phyloP scores from a whole-genome alignment of 2,888 invertebrate genomes.

The Drosophila formosana region DNA sequence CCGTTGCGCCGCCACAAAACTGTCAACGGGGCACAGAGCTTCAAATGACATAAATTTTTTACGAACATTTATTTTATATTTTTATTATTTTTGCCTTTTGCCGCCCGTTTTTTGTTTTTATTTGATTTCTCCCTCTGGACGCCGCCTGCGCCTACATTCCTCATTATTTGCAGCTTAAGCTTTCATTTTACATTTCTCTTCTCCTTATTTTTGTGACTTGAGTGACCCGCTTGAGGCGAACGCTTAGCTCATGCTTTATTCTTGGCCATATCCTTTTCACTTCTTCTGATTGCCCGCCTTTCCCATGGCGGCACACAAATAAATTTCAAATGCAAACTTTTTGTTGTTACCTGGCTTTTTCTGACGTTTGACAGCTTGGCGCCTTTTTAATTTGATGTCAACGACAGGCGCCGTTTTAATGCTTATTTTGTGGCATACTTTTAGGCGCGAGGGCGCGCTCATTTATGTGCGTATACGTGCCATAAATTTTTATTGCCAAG shows the following conservation, averaged over 20 bases:
- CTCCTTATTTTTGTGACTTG: constrained; percentile 14
- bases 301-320: constrained; percentile 27
- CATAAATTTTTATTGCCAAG: constrained; percentile 67
- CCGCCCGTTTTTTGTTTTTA: constrained; percentile 32
- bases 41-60: constrained; percentile 63
- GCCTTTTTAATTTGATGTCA: constrained; percentile 69
- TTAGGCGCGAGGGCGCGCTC: constrained; percentile 28
- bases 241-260: constrained; percentile 44
- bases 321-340: constrained; percentile 53
- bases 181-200: constrained; percentile 42
- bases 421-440: constrained; percentile 64
- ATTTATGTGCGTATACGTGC: constrained; percentile 41
- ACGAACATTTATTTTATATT: constrained; percentile 51
- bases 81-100: constrained; percentile 41
- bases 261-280: constrained; percentile 49
- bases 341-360: constrained; percentile 44
- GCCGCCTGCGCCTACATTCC: neutral
- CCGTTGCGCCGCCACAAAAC: constrained; percentile 54
- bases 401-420: constrained; percentile 54
- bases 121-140: constrained; percentile 23
- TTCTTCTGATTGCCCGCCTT: constrained; percentile 38
- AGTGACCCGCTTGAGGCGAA: constrained; percentile 40
- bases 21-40: constrained; percentile 52
- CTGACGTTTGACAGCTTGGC: constrained; percentile 74
- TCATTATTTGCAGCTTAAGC: constrained; percentile 63